Base-by-base conservation (phyloP, 2,797 vertebrate species). In the Brachymystax lenok region DNA sequence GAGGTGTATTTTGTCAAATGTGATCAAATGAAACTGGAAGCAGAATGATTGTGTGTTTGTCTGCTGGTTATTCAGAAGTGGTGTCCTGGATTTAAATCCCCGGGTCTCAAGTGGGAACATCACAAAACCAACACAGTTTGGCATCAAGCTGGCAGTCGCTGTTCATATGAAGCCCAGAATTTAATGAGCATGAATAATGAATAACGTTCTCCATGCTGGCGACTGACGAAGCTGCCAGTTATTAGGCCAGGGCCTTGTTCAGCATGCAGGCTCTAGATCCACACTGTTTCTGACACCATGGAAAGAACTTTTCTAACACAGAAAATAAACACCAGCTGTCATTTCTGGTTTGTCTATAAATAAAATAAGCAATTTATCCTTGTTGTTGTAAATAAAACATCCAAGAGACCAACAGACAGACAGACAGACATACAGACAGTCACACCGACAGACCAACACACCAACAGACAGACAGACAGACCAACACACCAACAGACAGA, bases 151-250 rank as follows among this genome's bases (percentile, higher is more conserved):
- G 93, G 92, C 92, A 94, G 91, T 90, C 91, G 92, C 91, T 88
- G 89, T 91, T 93, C 87, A 85, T 91, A 90, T 88, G 92, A 94
- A 92, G 91, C 93, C 92, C 93, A 91, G 87, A 93, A 94, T 95
- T 95, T 95, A 95, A 95, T 95, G 94, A 95, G 93, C 94, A 95
- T 95, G 93, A 95, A 95, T 95, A 95, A 95, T 95, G 92, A 95
- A 95, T 94, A 93, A 91, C 88, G 90, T 92, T 93, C 93, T 92
- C 92, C 92, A 93, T 92, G 91, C 92, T 91, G 92, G 91, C 93
- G 90, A 90, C 92, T 89, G 89, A 92, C 89, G 82, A 91, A 91
- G 88, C 88, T 93, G 92, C 91, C 93, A 94, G 91, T 94, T 95
- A 94, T 95, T 95, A 94, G 93, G 93, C 93, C 92, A 92, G 92